A percentile compares a stretch with the other conserved stretches of the same genome.
These are phyloP conservation scores for Caenorhabditis latens DNA, from an alignment of 1,140 invertebrate genomes.

Conservation along the genomic window DNA sequence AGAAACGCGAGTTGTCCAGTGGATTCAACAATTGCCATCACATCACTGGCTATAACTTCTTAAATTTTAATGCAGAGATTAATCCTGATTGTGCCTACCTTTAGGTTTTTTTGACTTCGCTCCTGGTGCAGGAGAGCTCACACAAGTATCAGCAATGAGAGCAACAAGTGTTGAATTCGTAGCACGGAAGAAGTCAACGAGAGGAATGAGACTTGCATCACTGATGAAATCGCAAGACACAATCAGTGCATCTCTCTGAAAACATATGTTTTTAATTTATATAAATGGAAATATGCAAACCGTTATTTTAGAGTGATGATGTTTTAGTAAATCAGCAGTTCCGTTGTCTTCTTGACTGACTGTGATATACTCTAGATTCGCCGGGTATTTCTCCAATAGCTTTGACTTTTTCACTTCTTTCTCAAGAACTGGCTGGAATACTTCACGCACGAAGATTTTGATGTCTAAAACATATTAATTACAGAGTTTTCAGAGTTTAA, in stretches of 20 bases:
- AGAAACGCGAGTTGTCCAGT: conserved; percentile 34
- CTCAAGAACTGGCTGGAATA: not conserved
- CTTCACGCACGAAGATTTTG: conserved; percentile 47
- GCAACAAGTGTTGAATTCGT: conserved; percentile 34
- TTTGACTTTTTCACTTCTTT: conserved; percentile 22
- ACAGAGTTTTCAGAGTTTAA: conserved; percentile 16
- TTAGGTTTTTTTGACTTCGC: conserved; percentile 56
- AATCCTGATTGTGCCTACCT: conserved; percentile 13
- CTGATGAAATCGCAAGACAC: conserved; percentile 59
- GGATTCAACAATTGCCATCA: conserved; percentile 48
- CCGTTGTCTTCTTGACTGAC: conserved; percentile 50
- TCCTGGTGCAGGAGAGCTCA: conserved; percentile 45
- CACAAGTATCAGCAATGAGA: conserved; percentile 14
- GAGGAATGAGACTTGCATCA: conserved; percentile 49
- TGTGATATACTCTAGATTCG: not conserved
- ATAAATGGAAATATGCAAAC: not conserved
- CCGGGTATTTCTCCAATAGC: conserved; percentile 25
- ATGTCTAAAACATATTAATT: conserved; percentile 48
- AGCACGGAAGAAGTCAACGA: conserved; percentile 50
- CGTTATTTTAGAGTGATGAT: conserved; percentile 34
- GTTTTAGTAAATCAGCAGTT: conserved; percentile 54
- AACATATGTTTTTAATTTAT: not conserved
- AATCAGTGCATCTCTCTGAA: conserved; percentile 59
- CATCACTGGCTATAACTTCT: conserved; percentile 50
- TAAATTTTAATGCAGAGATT: not conserved